Percentiles rank a stretch among this genome's conserved stretches.
These are phyloP conservation scores for Xiphophorus maculatus DNA, from an alignment of 2,113 vertebrate species.

Conservation along the genomic window DNA sequence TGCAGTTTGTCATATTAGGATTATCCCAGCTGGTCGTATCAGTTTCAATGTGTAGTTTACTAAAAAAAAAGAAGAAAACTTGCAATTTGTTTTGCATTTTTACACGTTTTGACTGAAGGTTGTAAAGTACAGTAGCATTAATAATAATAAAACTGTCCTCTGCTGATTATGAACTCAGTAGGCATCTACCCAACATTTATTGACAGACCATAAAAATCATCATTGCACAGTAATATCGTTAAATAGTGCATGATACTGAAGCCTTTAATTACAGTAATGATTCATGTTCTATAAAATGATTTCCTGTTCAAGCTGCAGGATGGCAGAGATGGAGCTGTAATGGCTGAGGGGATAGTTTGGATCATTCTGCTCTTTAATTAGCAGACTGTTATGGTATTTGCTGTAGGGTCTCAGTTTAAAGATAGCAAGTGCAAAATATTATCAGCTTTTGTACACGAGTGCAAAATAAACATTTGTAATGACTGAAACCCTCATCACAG, in stretches of 20 bases:
- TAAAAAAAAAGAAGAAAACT: slow-evolving; percentile 31
- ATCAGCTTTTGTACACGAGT: not conserved
- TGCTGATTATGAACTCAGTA: slow-evolving; percentile 24
- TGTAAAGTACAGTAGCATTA: not conserved
- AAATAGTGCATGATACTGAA: slow-evolving; percentile 12
- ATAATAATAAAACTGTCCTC: slow-evolving; percentile 1
- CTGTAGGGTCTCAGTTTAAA: slow-evolving; percentile 40
- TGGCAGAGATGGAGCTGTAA: slow-evolving; percentile 17
- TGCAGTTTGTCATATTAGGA: slow-evolving; percentile 78
- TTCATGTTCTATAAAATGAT: slow-evolving; percentile 48
- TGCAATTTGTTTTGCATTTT: not conserved
- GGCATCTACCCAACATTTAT: not conserved
- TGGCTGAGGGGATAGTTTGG: not conserved
- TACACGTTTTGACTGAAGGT: not conserved
- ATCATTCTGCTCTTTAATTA: slow-evolving; percentile 4
- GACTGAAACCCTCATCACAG: not conserved
- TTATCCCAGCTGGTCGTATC: slow-evolving; percentile 81
- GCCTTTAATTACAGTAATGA: slow-evolving; percentile 53
- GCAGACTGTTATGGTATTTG: slow-evolving; percentile 13
- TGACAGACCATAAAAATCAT: slow-evolving; percentile 29
- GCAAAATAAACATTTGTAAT: not conserved
- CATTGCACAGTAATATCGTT: slow-evolving; percentile 12
- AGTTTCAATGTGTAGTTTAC: slow-evolving; percentile 64
- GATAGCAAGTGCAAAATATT: not conserved
- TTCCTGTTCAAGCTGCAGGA: slow-evolving; percentile 14